These are phyloP conservation scores for Agrenia bidenticulata DNA, from an alignment of 2,888 invertebrate species.

Conservation along the genomic window DNA sequence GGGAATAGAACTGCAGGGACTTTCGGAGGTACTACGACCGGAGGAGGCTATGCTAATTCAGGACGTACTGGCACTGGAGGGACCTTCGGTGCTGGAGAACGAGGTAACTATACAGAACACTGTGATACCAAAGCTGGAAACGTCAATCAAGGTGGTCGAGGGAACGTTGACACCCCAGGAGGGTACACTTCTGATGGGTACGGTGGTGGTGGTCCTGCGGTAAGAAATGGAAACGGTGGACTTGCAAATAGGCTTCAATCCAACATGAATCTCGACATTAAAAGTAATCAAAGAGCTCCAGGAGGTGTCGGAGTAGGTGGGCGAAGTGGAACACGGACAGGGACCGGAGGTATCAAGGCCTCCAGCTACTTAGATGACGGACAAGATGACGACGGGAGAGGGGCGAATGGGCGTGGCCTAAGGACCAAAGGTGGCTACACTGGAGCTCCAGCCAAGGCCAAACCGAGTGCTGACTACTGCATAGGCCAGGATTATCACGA, in stretches of 20 bases:
- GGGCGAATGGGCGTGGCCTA: background rate
- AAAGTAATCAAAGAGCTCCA: too few relatives aligned
- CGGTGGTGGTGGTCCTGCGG: too few relatives aligned
- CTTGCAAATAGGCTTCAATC: too few relatives aligned
- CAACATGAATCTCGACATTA: too few relatives aligned
- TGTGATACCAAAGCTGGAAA: too few relatives aligned
- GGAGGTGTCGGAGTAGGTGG: too few relatives aligned
- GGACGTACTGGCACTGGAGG: background rate
- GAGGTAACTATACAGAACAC: too few relatives aligned
- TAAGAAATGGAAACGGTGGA: too few relatives aligned
- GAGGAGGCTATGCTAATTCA: background rate
- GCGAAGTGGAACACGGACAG: background rate
- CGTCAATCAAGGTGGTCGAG: too few relatives aligned
- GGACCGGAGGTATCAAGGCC: too few relatives aligned
- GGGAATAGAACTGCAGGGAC: too few relatives aligned
- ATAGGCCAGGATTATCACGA: conserved; percentile 13
- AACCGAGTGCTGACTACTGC: conserved; percentile 10
- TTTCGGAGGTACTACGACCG: background rate
- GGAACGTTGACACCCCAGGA: background rate
- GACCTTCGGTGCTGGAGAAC: too few relatives aligned
- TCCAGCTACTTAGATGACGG: background rate
- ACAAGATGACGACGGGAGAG: background rate
- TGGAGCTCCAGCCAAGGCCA: background rate
- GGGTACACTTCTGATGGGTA: background rate
- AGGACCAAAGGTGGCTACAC: background rate